phyloP scores from a whole-genome alignment of 1,140 invertebrate genomes.

The Brachionus asplanchnoidis region DNA sequence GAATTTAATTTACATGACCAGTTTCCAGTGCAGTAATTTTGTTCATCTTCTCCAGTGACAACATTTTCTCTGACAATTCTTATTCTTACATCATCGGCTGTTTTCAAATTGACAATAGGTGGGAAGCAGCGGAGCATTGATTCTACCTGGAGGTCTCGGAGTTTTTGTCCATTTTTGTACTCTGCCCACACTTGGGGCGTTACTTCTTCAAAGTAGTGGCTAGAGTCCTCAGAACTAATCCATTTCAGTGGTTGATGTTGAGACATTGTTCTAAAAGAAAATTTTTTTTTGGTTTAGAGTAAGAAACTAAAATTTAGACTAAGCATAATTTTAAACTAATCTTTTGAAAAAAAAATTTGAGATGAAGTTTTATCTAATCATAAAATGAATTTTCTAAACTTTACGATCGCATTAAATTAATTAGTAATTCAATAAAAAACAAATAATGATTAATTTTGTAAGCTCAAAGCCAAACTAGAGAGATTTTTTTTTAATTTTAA shows the following conservation, averaged over 20 bases:
- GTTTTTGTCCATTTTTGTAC: not conserved
- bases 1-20: not conserved
- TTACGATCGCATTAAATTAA: not conserved
- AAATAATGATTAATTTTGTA: slow-evolving; percentile 1
- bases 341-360: not conserved
- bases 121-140: not conserved
- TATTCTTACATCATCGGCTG: not conserved
- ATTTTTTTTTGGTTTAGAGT: not conserved
- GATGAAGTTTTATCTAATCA: not conserved
- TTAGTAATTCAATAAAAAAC: not conserved
- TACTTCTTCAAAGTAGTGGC: not conserved
- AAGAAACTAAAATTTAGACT: not conserved
- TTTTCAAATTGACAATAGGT: not conserved
- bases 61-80: not conserved
- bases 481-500: not conserved
- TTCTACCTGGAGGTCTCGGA: not conserved
- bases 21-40: not conserved
- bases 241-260: not conserved
- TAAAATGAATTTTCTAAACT: not conserved
- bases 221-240: not conserved
- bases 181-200: not conserved
- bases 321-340: not conserved
- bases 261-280: not conserved
- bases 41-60: not conserved
- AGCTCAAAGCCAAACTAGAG: not conserved